A percentile compares a stretch with the other conserved stretches of the same genome.
Conservation (phyloP, 2,113 vertebrate genomes). For the Thomomys bottae region DNA sequence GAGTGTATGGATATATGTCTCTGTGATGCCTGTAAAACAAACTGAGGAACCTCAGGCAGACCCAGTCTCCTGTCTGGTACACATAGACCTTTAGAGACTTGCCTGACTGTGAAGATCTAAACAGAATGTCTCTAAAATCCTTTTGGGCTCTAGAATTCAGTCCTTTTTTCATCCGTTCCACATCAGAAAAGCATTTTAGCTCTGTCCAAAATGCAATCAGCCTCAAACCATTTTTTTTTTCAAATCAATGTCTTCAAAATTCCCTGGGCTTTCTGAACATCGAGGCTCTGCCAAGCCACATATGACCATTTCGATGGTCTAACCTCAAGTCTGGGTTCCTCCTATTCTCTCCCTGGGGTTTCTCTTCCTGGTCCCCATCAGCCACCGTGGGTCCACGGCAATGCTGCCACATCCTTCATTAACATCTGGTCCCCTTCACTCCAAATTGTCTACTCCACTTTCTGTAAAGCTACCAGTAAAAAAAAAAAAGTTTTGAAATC, state of each 20-base stretch:
- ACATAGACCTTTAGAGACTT: neutral
- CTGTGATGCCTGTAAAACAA: neutral
- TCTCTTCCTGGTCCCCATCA: neutral
- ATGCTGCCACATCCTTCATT: neutral
- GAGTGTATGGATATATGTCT: neutral
- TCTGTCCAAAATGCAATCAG: constrained; percentile 69
- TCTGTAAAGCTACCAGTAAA: constrained; percentile 79
- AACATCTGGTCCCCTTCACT: constrained; percentile 70
- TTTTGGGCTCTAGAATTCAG: constrained; percentile 56
- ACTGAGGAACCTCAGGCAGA: neutral
- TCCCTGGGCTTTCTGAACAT: constrained; percentile 54
- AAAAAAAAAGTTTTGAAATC: constrained; percentile 71
- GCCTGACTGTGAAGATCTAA: constrained; percentile 7
- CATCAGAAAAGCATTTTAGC: constrained; percentile 69
- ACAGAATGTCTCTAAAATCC: constrained; percentile 14
- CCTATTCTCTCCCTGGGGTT: neutral
- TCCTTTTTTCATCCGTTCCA: constrained; percentile 62
- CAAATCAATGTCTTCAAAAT: constrained; percentile 56
- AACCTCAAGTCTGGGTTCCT: neutral
- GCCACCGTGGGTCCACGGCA: neutral
- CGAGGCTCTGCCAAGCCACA: constrained; percentile 31
- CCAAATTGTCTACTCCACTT: constrained; percentile 47
- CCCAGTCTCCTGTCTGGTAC: neutral
- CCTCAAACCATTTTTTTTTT: constrained; percentile 42
- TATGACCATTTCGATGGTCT: constrained; percentile 37